Evolutionary conservation across 2,888 invertebrate species (phyloP).

Genomic region (Platycnemis pennipes): DNA sequence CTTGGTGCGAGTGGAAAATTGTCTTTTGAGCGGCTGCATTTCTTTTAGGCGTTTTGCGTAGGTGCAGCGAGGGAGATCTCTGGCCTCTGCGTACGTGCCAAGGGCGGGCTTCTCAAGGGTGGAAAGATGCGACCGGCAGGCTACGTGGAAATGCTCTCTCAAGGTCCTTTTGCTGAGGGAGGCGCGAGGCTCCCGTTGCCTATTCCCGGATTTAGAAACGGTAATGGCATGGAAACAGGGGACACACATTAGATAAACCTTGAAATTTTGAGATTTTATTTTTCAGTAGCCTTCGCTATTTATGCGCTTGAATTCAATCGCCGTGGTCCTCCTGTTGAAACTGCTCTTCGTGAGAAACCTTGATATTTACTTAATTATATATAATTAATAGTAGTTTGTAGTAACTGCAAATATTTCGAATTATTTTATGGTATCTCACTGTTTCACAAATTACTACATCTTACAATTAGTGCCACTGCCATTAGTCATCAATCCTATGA

Average conservation of each 20-base stretch:
- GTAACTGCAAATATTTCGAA: no score
- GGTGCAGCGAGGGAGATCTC: not conserved
- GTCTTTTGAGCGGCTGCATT: not conserved
- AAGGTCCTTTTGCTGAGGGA: not conserved
- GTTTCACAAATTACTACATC: no score
- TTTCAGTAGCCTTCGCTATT: no score
- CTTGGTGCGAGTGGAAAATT: not conserved
- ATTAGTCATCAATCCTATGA: no score
- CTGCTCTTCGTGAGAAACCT: no score
- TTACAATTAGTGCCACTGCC: no score
- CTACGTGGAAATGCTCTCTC: not conserved
- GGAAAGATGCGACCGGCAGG: not conserved
- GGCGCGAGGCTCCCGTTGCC: not conserved
- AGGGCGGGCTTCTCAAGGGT: not conserved
- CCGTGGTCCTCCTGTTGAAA: no score
- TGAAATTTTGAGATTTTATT: no score
- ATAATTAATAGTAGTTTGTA: no score
- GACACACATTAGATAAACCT: not conserved
- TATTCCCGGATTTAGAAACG: not conserved
- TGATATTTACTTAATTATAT: no score
- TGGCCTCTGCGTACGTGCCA: not conserved
- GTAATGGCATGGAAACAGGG: not conserved
- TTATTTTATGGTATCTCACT: no score
- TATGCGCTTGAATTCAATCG: no score
- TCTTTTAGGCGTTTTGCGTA: not conserved